Evolutionary conservation across 2,113 vertebrate species (phyloP), one percentile per base, ranked within the genome.

Genomic region (Taurulus bubalis): DNA sequence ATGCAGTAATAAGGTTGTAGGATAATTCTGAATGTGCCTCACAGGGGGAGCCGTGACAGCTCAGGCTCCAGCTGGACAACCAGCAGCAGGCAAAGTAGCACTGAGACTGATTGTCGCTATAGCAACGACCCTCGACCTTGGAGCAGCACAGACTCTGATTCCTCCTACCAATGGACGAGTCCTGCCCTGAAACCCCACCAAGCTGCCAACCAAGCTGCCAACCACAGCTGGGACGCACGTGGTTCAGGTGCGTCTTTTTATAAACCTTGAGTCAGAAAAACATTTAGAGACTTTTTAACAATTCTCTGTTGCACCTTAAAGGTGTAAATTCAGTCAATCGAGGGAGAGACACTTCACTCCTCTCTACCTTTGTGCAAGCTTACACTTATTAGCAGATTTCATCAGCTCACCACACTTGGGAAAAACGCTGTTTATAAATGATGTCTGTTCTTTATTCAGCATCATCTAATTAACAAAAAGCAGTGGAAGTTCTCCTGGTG

Each of bases 121-220:
- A 56, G 94, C 86, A 94, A 86, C 59, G 98, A 98, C 83, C 96
- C 97, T 66, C 93, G 95, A 82, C 97, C 98, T 18, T 98, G 98
- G 98, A 99, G 98, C 95, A 99, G 98, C 95, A 98, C 97, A 0
- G 98, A 98, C 84, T 99, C 97, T 0, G 98, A 99, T 85, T 97
- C 96, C 75, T 97, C 98, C 63, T 94, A 92, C 86, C 96, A 97
- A 30, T 91, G 92, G 92, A 90, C 88, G 0, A 85, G 59, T 62
- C 49, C 90, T 2, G 94, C 96, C 56, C 89, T 95, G 45, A 97
- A 96, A 91, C 94, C 96, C 69, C 80, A 94, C 91, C 96, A 95
- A 82, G 93, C 95, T 24, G 94, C 84, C 83, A 95, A 94, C 91
- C 96, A 95, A 82, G 93, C 95, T 24, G 94, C 84, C 83, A 95